A percentile compares a stretch with the other conserved stretches of the same genome.
These are phyloP conservation scores for Indri indri DNA, from an alignment of 2,113 vertebrate genomes.

Conservation along the genomic window DNA sequence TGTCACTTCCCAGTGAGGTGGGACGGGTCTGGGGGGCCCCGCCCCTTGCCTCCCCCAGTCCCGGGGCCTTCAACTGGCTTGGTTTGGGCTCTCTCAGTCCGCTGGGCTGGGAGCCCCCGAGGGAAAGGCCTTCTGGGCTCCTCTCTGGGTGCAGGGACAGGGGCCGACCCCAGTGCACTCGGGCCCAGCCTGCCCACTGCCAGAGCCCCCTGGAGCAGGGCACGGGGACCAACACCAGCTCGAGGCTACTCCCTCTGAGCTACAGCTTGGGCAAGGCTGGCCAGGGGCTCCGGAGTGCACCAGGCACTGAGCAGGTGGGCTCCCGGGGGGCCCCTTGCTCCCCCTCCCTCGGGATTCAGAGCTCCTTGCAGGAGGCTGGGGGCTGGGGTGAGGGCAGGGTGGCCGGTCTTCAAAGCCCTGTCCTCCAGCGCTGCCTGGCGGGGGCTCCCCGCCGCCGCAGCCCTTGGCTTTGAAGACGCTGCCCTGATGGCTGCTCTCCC, in stretches of 20 bases:
- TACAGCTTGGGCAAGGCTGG: neutral
- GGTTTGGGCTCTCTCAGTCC: neutral
- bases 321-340: neutral
- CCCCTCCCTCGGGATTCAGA: no score
- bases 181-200: no score
- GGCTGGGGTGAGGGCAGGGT: neutral
- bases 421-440: accelerated
- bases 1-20: accelerated
- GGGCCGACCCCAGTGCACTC: neutral
- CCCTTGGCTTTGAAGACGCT: neutral
- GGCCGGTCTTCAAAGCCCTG: neutral
- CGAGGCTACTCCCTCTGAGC: accelerated
- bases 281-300: accelerated
- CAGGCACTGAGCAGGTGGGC: no score
- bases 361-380: neutral
- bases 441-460: accelerated
- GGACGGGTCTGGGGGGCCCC: neutral
- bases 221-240: neutral
- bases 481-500: accelerated
- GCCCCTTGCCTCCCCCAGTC: neutral
- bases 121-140: neutral
- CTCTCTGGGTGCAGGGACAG: neutral
- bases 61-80: neutral
- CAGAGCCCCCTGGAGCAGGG: neutral
- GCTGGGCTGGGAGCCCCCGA: neutral